A percentile compares a stretch with the other conserved stretches of the same genome.
Conservation (phyloP, 2,888 invertebrate genomes). For the Leistus spinibarbis region DNA sequence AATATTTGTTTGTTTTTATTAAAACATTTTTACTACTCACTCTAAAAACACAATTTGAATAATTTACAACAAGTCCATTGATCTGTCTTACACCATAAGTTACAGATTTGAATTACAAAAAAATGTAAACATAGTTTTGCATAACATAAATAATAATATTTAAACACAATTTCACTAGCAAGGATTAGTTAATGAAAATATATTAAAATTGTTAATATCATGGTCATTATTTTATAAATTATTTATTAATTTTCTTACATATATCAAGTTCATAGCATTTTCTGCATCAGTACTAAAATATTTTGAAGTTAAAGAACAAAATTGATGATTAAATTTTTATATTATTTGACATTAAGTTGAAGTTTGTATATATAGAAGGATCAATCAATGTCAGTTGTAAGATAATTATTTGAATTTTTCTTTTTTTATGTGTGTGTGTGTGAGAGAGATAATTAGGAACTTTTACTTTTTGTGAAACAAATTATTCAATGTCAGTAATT, state of each 20-base stretch:
- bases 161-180: background rate
- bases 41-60: background rate
- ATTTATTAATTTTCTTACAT: background rate
- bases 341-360: background rate
- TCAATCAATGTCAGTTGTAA: background rate
- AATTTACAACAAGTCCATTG: background rate
- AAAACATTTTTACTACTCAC: background rate
- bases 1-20: background rate
- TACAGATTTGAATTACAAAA: slow-evolving; percentile 25
- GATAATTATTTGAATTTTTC: background rate
- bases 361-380: background rate
- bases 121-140: slow-evolving; percentile 33
- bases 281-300: background rate
- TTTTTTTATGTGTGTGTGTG: background rate
- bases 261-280: background rate
- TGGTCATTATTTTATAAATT: background rate
- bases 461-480: background rate
- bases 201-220: background rate
- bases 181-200: background rate
- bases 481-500: background rate
- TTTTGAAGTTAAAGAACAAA: background rate
- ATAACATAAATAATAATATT: slow-evolving; percentile 35
- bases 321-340: background rate
- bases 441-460: background rate
- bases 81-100: background rate